phyloP scores from a whole-genome alignment of 2,797 vertebrate genomes.

The Crenichthys baileyi region DNA sequence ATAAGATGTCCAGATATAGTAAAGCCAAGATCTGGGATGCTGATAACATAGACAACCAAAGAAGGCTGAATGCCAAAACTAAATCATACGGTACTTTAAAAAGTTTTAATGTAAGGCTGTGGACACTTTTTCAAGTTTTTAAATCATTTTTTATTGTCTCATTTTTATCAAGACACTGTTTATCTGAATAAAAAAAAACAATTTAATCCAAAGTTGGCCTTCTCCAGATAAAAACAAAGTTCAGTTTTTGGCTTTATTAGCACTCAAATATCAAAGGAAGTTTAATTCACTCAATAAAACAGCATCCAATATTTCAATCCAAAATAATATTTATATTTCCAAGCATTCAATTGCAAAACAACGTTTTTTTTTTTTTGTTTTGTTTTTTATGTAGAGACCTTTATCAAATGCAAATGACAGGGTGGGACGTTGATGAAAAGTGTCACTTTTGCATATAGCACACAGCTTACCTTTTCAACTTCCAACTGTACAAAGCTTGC shows the following conservation, averaged over 20 bases:
- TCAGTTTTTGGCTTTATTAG: not conserved
- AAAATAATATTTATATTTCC: not conserved
- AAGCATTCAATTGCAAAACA: not conserved
- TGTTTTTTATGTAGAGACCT: not conserved
- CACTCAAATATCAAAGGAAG: not conserved
- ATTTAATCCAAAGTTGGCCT: not conserved
- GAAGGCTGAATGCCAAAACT: too few relatives aligned
- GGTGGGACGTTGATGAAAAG: not conserved
- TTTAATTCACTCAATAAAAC: not conserved
- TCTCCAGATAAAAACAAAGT: not conserved
- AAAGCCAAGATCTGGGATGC: too few relatives aligned
- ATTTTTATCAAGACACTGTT: too few relatives aligned
- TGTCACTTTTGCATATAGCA: not conserved
- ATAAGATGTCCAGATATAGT: too few relatives aligned
- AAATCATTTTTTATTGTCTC: too few relatives aligned
- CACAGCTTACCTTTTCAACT: not conserved
- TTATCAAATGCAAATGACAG: not conserved
- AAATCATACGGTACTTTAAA: too few relatives aligned
- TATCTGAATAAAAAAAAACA: too few relatives aligned
- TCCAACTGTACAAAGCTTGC: not conserved
- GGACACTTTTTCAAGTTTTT: too few relatives aligned
- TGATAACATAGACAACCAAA: too few relatives aligned
- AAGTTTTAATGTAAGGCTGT: too few relatives aligned
- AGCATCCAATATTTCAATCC: not conserved
- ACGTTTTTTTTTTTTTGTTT: too few relatives aligned